Evolutionary conservation across 2,113 vertebrate genomes (phyloP).

Genomic region (Mixornis gularis): DNA sequence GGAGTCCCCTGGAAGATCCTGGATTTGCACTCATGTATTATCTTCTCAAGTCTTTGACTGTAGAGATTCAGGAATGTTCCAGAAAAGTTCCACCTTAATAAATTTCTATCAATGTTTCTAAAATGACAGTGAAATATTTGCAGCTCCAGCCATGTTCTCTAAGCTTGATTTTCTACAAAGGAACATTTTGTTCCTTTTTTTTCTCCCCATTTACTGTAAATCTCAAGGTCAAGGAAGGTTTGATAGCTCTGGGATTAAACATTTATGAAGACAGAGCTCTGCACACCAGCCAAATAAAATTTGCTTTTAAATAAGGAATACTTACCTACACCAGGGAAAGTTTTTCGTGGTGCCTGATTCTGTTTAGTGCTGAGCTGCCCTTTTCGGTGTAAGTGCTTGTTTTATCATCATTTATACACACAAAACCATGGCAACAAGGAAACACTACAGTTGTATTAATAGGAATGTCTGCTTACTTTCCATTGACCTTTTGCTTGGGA

Average conservation of each 20-base stretch:
- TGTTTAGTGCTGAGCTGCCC: not conserved
- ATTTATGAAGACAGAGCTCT: conserved; percentile 4
- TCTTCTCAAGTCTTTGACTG: not conserved
- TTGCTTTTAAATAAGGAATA: conserved; percentile 32
- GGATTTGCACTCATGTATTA: not conserved
- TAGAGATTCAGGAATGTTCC: not conserved
- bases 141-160: not conserved
- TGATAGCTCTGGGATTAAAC: conserved; percentile 20
- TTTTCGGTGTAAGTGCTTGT: not conserved
- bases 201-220: not conserved
- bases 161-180: not conserved
- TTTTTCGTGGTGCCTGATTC: not conserved
- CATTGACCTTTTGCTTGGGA: not conserved
- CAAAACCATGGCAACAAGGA: not conserved
- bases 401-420: not conserved
- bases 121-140: not conserved
- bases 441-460: not conserved
- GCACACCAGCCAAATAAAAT: not conserved
- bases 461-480: not conserved
- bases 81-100: not conserved
- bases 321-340: not conserved
- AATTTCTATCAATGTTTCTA: not conserved
- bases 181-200: not conserved
- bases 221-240: not conserved
- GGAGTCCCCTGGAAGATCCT: not conserved